phyloP scores from a whole-genome alignment of 2,888 invertebrate genomes.

The Nomada lathburiana region DNA sequence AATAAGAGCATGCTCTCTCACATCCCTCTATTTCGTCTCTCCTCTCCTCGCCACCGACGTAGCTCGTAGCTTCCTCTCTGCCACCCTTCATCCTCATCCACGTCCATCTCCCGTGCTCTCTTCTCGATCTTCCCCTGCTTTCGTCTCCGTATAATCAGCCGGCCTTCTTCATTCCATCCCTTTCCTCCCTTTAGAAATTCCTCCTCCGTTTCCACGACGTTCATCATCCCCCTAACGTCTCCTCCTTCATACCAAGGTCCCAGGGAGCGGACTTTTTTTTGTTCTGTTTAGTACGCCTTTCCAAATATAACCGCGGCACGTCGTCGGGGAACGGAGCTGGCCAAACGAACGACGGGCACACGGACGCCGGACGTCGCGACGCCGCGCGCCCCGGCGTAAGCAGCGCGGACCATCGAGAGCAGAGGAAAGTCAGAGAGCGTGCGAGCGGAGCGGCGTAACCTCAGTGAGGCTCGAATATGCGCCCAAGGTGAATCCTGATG shows the following conservation, averaged over 20 bases:
- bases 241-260: slow-evolving; percentile 1
- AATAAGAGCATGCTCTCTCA: slow-evolving; percentile 64
- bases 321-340: slow-evolving; percentile 8
- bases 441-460: not conserved
- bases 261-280: slow-evolving; percentile 48
- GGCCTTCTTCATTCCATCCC: slow-evolving; percentile 1
- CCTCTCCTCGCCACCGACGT: slow-evolving; percentile 13
- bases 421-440: not conserved
- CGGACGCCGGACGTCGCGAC: slow-evolving; percentile 14
- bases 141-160: slow-evolving; percentile 25
- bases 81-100: slow-evolving; percentile 32
- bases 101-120: slow-evolving; percentile 17
- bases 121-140: slow-evolving; percentile 6
- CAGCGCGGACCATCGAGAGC: not conserved
- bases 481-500: slow-evolving; percentile 69
- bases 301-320: slow-evolving; percentile 61
- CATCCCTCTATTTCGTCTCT: slow-evolving; percentile 44
- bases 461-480: slow-evolving; percentile 53
- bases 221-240: not conserved
- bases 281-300: slow-evolving; percentile 41
- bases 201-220: slow-evolving; percentile 3
- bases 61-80: slow-evolving; percentile 30
- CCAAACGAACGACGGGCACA: not conserved
- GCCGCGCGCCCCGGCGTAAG: slow-evolving; percentile 4
- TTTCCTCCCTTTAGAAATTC: not conserved